Percentiles rank a stretch among this genome's conserved stretches.
phyloP scores from a whole-genome alignment of 2,888 invertebrate species.

The Agriopis leucophaearia region DNA sequence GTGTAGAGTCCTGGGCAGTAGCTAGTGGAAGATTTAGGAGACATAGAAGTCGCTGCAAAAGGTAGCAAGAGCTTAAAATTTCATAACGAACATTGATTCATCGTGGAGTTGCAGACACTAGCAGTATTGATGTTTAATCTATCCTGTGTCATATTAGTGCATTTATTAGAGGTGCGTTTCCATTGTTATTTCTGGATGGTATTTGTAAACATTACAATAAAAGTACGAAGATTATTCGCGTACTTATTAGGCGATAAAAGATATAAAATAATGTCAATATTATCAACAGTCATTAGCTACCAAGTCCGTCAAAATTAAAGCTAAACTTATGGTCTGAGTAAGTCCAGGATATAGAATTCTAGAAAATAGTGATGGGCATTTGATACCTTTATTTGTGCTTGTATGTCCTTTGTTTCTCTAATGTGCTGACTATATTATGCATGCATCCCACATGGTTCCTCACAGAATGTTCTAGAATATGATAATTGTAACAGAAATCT shows the following conservation, averaged over 20 bases:
- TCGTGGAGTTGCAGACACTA: neutral
- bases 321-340: neutral
- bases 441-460: too few relatives aligned
- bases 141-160: neutral
- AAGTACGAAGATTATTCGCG: neutral
- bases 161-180: neutral
- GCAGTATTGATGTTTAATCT: neutral
- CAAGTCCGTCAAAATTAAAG: neutral
- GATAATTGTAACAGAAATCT: neutral
- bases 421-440: too few relatives aligned
- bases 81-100: too few relatives aligned
- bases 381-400: too few relatives aligned
- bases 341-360: neutral
- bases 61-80: too few relatives aligned
- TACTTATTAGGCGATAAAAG: constrained; percentile 7
- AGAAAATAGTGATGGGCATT: too few relatives aligned
- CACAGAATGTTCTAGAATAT: neutral
- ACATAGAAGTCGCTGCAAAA: too few relatives aligned
- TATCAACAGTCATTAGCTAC: constrained; percentile 1
- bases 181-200: neutral
- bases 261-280: constrained; percentile 2
- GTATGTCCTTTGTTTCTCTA: too few relatives aligned
- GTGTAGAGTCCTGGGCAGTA: too few relatives aligned
- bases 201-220: neutral
- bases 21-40: too few relatives aligned